Evolutionary conservation across 35 echinoderm and acorn worm genomes (phyloP).

Genomic region (Strongylocentrotus purpuratus): DNA sequence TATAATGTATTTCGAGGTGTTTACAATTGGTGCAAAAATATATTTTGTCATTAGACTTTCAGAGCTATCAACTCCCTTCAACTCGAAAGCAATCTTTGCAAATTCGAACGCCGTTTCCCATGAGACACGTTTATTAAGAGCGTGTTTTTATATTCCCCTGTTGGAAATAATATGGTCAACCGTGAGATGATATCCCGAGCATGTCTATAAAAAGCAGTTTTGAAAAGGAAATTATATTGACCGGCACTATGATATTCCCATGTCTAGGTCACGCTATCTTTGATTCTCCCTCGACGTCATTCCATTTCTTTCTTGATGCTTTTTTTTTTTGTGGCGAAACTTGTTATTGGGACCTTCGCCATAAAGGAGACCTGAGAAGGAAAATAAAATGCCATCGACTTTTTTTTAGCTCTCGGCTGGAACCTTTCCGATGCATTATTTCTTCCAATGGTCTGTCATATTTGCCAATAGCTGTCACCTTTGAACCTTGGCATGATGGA

Average conservation of each 20-base stretch:
- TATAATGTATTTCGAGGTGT: too few relatives aligned
- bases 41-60: too few relatives aligned
- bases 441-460: not conserved
- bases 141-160: not conserved
- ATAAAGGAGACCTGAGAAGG: not conserved
- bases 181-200: not conserved
- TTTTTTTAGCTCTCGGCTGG: not conserved
- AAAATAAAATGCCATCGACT: not conserved
- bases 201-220: not conserved
- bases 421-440: not conserved
- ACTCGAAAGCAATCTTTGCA: not conserved
- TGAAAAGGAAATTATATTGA: not conserved
- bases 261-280: not conserved
- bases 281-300: not conserved
- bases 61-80: not conserved
- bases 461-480: not conserved
- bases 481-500: not conserved
- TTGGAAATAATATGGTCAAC: not conserved
- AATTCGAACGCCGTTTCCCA: not conserved
- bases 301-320: not conserved
- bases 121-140: not conserved
- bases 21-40: too few relatives aligned
- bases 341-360: not conserved
- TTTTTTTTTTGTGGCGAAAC: not conserved
- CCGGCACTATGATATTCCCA: not conserved